Conservation (phyloP, 2,888 invertebrate genomes). For the Odontomyia ornata region DNA sequence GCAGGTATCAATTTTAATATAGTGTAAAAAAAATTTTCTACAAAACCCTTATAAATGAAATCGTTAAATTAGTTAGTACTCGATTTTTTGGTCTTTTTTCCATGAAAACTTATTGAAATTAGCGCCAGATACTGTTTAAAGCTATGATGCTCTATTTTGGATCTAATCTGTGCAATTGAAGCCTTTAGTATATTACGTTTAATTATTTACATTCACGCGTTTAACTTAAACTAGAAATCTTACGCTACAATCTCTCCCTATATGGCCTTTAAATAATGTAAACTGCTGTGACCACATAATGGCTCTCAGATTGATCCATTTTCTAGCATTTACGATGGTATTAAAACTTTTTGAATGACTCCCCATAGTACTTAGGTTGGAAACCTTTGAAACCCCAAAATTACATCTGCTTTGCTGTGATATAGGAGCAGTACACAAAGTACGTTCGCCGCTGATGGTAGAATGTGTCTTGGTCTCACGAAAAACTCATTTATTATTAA, state of each 20-base stretch:
- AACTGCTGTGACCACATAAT: conserved; percentile 33
- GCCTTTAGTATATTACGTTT: too few relatives aligned
- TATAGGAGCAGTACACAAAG: conserved; percentile 22
- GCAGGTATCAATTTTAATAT: too few relatives aligned
- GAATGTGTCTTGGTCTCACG: not conserved
- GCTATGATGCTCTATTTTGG: too few relatives aligned
- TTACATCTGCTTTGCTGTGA: not conserved
- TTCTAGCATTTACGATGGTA: conserved; percentile 37
- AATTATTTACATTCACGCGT: too few relatives aligned
- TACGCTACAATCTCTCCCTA: conserved; percentile 18
- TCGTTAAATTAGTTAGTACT: too few relatives aligned
- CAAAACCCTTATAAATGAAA: too few relatives aligned
- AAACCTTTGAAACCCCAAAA: conserved; percentile 15
- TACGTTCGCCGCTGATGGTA: not conserved
- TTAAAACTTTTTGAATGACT: conserved; percentile 41
- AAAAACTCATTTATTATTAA: conserved; percentile 42
- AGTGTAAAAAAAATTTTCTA: too few relatives aligned
- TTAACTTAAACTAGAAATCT: too few relatives aligned
- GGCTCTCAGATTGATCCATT: conserved; percentile 32
- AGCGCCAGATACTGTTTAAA: too few relatives aligned
- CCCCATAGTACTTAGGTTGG: conserved; percentile 7
- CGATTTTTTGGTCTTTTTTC: too few relatives aligned
- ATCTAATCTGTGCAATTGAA: too few relatives aligned
- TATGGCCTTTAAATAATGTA: conserved; percentile 23
- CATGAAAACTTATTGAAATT: too few relatives aligned